A percentile compares a stretch with the other conserved stretches of the same genome.
These are phyloP conservation scores for Chorisops tibialis DNA, from an alignment of 2,888 invertebrate genomes.

Conservation along the genomic window DNA sequence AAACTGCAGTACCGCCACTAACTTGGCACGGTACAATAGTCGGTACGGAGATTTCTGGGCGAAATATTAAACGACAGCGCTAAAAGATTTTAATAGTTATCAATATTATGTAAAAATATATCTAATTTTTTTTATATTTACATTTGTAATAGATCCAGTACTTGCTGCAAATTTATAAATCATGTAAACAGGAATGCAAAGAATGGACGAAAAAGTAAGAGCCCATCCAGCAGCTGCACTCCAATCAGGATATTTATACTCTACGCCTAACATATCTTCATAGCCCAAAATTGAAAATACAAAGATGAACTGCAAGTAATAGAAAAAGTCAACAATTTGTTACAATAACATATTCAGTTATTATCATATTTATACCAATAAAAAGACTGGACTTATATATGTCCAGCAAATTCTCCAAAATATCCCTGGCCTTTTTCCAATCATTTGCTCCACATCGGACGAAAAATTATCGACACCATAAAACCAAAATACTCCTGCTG, in stretches of 20 bases:
- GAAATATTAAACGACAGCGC: constrained; percentile 41
- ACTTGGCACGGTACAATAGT: constrained; percentile 50
- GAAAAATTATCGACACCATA: constrained; percentile 82
- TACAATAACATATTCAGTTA: not conserved
- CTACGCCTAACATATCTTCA: constrained; percentile 73
- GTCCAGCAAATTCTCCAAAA: constrained; percentile 86
- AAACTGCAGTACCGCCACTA: constrained; percentile 47
- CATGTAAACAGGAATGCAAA: constrained; percentile 82
- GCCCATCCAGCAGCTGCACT: constrained; percentile 76
- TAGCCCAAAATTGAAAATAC: constrained; percentile 78
- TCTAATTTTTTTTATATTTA: constrained; percentile 39
- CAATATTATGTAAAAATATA: not conserved
- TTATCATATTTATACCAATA: constrained; percentile 62
- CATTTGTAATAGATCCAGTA: constrained; percentile 59
- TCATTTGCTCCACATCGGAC: constrained; percentile 76
- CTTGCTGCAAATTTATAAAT: constrained; percentile 71
- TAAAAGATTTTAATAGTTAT: constrained; percentile 7
- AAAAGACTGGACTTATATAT: constrained; percentile 80
- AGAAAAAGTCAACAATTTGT: constrained; percentile 12
- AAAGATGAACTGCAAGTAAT: constrained; percentile 65
- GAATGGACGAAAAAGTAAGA: constrained; percentile 78
- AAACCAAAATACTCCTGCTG: constrained; percentile 86
- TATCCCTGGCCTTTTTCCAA: constrained; percentile 71
- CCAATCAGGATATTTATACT: constrained; percentile 76
- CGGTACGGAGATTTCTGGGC: constrained; percentile 43